phyloP scores from a whole-genome alignment of 2,888 invertebrate species.

The Heliconius cydno region DNA sequence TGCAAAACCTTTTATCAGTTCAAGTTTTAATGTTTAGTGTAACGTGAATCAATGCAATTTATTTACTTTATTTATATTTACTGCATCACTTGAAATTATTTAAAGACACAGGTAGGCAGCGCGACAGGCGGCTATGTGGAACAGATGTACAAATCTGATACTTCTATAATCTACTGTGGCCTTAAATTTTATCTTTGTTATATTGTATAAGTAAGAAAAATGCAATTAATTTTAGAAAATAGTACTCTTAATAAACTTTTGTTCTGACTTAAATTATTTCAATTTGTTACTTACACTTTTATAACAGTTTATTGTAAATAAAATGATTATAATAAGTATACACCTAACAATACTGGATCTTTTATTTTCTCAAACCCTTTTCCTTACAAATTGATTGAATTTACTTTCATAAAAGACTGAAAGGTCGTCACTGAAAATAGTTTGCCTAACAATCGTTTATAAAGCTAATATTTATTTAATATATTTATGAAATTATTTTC shows the following conservation, averaged over 20 bases:
- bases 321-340: constrained; percentile 29
- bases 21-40: neutral
- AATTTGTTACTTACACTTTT: constrained; percentile 43
- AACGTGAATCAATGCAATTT: neutral
- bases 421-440: too few species aligned
- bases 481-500: too few species aligned
- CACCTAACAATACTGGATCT: neutral
- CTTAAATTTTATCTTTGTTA: constrained; percentile 32
- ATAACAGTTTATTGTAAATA: constrained; percentile 44
- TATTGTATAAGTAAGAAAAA: constrained; percentile 22
- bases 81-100: neutral
- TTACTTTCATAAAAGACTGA: too few species aligned
- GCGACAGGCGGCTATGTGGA: neutral
- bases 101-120: neutral
- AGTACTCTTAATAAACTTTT: constrained; percentile 20
- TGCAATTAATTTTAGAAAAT: constrained; percentile 24
- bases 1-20: neutral
- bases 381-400: too few species aligned
- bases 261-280: constrained; percentile 28
- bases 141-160: constrained; percentile 36
- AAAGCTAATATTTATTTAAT: too few species aligned
- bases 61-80: neutral
- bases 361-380: neutral
- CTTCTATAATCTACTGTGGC: constrained; percentile 24
- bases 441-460: too few species aligned